These are phyloP conservation scores for Molanna angustata DNA, from an alignment of 2,888 invertebrate species.

Conservation along the genomic window DNA sequence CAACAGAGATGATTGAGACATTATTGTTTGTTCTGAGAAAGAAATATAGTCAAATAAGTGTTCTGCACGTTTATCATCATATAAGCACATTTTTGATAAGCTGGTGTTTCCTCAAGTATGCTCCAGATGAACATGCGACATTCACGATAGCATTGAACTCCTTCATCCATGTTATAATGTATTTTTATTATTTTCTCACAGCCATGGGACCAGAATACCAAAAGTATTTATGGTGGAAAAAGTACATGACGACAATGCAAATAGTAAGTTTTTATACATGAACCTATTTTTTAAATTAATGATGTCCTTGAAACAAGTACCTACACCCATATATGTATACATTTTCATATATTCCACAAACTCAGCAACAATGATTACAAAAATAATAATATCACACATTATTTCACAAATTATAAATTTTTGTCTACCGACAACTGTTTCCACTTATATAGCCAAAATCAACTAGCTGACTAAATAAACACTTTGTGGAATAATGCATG, in stretches of 20 bases:
- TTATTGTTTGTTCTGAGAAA: constrained; percentile 82
- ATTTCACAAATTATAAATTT: no score
- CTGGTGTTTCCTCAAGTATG: constrained; percentile 74
- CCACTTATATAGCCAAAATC: no score
- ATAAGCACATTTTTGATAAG: constrained; percentile 74
- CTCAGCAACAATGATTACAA: no score
- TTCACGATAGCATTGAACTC: constrained; percentile 85
- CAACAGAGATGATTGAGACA: constrained; percentile 85
- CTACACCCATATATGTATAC: no score
- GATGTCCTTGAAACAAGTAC: no score
- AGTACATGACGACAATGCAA: constrained; percentile 81
- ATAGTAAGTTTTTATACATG: constrained; percentile 64
- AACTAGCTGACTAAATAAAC: no score
- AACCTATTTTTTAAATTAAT: no score
- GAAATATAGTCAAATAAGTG: constrained; percentile 80
- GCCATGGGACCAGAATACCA: constrained; percentile 83
- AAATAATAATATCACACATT: no score
- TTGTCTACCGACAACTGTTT: no score
- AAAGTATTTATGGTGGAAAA: constrained; percentile 89
- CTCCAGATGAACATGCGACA: constrained; percentile 82
- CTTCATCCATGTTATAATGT: constrained; percentile 83
- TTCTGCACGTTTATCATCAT: constrained; percentile 84
- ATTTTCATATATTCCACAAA: no score
- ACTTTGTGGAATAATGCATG: no score
- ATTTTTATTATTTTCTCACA: constrained; percentile 81